phyloP scores from a whole-genome alignment of 2,113 vertebrate genomes.

The Ranitomeya imitator region DNA sequence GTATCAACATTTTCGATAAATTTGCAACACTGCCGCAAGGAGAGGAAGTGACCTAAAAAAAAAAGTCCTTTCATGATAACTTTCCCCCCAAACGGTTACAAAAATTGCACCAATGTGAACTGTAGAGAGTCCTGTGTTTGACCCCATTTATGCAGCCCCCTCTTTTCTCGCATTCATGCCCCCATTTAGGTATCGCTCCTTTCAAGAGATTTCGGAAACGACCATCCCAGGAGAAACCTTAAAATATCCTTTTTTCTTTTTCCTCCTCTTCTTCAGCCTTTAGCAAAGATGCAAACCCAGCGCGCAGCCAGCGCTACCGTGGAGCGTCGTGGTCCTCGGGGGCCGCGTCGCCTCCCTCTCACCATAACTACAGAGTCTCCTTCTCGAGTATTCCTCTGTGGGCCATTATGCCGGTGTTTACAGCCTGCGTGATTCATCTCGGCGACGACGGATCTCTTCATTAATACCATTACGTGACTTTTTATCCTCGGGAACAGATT shows the following conservation, averaged over 20 bases:
- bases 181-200: neutral
- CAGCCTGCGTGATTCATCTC: conserved; percentile 30
- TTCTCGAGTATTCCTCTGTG: conserved; percentile 15
- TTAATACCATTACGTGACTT: conserved; percentile 49
- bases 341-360: neutral
- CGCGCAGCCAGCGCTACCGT: neutral
- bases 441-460: conserved; percentile 27
- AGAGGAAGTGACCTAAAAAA: no score
- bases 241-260: conserved; percentile 3
- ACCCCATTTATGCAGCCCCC: neutral
- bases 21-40: no score
- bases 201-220: conserved; percentile 28
- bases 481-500: conserved; percentile 37
- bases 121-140: neutral
- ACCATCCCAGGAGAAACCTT: neutral
- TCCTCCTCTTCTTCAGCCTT: neutral
- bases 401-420: conserved; percentile 48
- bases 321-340: conserved; percentile 6
- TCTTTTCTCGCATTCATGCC: neutral
- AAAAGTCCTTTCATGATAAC: no score
- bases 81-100: no score
- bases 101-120: neutral
- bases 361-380: conserved; percentile 41
- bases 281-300: neutral
- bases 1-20: no score